Base-by-base conservation (phyloP, 2,888 invertebrate species). In the Camponotus fellah region DNA sequence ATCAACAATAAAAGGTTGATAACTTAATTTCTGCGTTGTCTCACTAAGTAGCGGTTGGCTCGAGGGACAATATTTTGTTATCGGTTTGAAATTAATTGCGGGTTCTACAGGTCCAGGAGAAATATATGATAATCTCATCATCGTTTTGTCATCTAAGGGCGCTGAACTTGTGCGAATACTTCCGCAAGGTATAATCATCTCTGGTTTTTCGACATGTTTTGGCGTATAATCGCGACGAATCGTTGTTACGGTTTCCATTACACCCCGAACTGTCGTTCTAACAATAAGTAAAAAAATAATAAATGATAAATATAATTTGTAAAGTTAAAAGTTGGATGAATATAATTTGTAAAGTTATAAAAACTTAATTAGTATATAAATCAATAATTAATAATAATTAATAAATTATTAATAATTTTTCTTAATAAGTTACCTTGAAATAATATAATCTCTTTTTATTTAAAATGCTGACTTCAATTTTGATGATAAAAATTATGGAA, bases 1-100 rank as follows among this genome's bases (percentile, higher is more conserved):
- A 1, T 83, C 84, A n/a, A 94, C 83, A 26, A 86, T 83, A 81
- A 93, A 91, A 2, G 95, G 94, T 79, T 93, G 93, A 85, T 92
- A 95, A 65, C 95, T 95, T 65, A 95, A 84, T 80, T 93, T 95
- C 34, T 94, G 93, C 0, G 95, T 94, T 1, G 95, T 95, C 3
- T 93, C 92, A 9, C 91, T 89, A 3, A 90, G 79, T 2, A 93
- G 84, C 12, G 93, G 91, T 21, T 91, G 90, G 0, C 83, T 87
- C 0, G 95, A 92, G n/a, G 91, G 92, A 68, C 88, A 87, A 77
- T 95, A 95, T 37, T 88, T 89, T 26, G 80, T 75, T 4, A 84
- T 34, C 0, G 95, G 95, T 77, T 94, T 95, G 83, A 92, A 95
- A 84, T 92, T 95, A 4, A 76, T 26, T 0, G 92, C 87, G 40